Conservation (phyloP, 1,140 invertebrate species). For the Drosophila murphyi region DNA sequence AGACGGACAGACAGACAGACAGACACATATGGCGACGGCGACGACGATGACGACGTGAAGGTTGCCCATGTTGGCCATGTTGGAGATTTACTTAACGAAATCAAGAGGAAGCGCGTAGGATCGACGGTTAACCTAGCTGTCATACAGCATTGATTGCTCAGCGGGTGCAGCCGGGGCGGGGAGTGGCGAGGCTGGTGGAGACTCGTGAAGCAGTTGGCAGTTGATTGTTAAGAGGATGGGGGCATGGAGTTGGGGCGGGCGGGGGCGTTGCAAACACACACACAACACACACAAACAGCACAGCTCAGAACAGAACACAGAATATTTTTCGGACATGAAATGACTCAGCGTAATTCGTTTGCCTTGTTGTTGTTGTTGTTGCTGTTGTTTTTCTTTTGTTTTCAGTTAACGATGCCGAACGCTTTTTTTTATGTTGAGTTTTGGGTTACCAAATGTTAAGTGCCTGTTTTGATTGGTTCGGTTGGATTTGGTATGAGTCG, state of each 20-base stretch:
- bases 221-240: constrained; percentile 57
- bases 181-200: neutral
- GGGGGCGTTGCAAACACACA: constrained; percentile 40
- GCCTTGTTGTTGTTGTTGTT: neutral
- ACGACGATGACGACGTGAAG: constrained; percentile 56
- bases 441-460: constrained; percentile 70
- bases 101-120: constrained; percentile 81
- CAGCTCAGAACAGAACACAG: constrained; percentile 1
- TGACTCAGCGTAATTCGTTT: constrained; percentile 60
- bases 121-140: constrained; percentile 80
- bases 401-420: constrained; percentile 8
- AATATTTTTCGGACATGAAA: constrained; percentile 44
- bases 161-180: constrained; percentile 1
- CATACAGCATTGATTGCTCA: constrained; percentile 81
- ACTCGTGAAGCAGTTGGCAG: constrained; percentile 28
- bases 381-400: constrained; percentile 16
- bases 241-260: constrained; percentile 13
- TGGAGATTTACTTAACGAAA: constrained; percentile 81
- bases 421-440: constrained; percentile 1
- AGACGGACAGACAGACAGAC: neutral
- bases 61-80: constrained; percentile 63
- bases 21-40: constrained; percentile 53
- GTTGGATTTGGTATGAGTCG: constrained; percentile 56
- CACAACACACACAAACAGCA: constrained; percentile 15
- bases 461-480: constrained; percentile 81